These are phyloP conservation scores for Gopherus evgoodei DNA, from an alignment of 2,113 vertebrate species.

Conservation along the genomic window DNA sequence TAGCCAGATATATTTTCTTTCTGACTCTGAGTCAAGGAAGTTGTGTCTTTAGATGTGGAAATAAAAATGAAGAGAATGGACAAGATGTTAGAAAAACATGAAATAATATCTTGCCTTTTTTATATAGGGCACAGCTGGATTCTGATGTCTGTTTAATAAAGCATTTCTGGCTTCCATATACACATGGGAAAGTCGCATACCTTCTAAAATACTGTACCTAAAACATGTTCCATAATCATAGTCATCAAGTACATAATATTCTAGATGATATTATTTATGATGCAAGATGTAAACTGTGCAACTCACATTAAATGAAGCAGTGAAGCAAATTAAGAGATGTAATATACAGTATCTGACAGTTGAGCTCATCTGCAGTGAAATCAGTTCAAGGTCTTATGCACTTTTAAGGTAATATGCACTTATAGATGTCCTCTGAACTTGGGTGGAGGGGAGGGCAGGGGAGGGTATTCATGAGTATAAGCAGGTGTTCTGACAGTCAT, in stretches of 20 bases:
- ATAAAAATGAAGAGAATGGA: not conserved
- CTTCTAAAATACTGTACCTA: not conserved
- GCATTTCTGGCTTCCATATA: not conserved
- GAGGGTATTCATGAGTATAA: not conserved
- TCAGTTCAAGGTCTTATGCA: not conserved
- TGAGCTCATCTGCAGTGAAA: not conserved
- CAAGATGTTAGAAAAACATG: not conserved
- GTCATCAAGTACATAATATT: not conserved
- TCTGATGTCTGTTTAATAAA: not conserved
- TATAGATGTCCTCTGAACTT: not conserved
- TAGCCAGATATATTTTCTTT: not conserved
- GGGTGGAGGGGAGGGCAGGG: too few species aligned
- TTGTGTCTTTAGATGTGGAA: not conserved
- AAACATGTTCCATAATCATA: not conserved
- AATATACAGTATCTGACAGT: not conserved
- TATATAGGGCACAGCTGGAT: not conserved
- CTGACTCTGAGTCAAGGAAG: not conserved
- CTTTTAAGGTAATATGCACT: not conserved
- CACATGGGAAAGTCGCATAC: not conserved
- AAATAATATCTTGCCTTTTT: not conserved
- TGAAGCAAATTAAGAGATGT: not conserved
- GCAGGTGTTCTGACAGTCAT: not conserved
- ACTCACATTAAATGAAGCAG: not conserved
- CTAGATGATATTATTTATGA: not conserved
- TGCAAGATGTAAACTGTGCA: not conserved